phyloP scores from a whole-genome alignment of 2,113 vertebrate genomes.

The Dendrocopos noguchii region DNA sequence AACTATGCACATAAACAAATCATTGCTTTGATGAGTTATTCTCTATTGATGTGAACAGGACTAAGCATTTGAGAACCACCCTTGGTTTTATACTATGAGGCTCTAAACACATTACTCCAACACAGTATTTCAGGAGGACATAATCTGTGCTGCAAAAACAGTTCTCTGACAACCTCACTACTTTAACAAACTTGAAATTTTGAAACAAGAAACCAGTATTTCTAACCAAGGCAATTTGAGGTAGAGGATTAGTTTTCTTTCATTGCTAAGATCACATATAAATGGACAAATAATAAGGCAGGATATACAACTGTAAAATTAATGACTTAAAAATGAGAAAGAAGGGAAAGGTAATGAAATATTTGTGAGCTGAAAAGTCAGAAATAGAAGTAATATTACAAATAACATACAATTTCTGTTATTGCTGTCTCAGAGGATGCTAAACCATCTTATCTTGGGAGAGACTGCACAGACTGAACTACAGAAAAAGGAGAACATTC shows the following conservation, averaged over 20 bases:
- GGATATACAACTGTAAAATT: background rate
- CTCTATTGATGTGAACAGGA: background rate
- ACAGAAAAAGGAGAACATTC: background rate
- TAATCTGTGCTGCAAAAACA: background rate
- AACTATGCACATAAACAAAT: background rate
- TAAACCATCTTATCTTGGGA: background rate
- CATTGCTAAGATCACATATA: background rate
- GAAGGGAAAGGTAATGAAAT: background rate
- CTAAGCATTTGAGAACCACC: background rate
- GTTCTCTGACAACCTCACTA: fast-evolving
- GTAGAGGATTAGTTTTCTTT: background rate
- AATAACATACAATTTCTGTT: background rate
- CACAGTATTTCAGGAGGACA: background rate
- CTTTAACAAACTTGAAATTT: background rate
- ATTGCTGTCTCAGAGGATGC: background rate
- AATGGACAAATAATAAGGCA: background rate
- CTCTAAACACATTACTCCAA: background rate
- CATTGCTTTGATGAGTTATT: background rate
- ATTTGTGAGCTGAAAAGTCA: background rate
- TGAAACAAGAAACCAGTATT: background rate
- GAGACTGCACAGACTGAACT: background rate
- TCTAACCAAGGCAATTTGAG: background rate
- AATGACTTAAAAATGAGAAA: background rate
- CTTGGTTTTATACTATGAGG: background rate
- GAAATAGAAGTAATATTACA: background rate